Percentiles rank a stretch among this genome's conserved stretches.
Conservation (phyloP, 2,888 invertebrate species). For the Dynastes grantii region DNA sequence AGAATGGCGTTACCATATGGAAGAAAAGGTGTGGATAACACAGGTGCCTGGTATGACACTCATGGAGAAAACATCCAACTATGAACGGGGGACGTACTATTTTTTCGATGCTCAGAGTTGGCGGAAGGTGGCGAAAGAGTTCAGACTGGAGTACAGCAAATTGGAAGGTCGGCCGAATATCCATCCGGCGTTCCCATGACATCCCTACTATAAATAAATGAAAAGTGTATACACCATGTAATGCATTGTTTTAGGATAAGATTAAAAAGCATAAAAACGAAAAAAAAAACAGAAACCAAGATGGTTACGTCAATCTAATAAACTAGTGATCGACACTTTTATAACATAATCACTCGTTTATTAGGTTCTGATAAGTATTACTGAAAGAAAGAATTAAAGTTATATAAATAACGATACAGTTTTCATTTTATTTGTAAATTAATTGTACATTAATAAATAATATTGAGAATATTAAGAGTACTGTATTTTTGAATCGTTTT, state of each 20-base stretch:
- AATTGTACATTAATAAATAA: conserved; percentile 69
- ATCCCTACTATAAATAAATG: conserved; percentile 66
- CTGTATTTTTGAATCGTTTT: conserved; percentile 40
- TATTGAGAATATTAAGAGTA: conserved; percentile 48
- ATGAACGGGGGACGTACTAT: conserved; percentile 99
- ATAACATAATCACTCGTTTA: conserved; percentile 59
- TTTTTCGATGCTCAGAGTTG: conserved; percentile 99
- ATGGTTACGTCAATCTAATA: conserved; percentile 56
- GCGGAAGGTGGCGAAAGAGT: conserved; percentile 99
- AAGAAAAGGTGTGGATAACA: conserved; percentile 99
- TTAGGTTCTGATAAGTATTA: conserved; percentile 68
- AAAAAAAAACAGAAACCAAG: conserved; percentile 8
- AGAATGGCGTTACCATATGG: conserved; percentile 99
- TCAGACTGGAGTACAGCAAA: conserved; percentile 99
- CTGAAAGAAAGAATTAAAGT: conserved; percentile 65
- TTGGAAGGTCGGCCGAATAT: conserved; percentile 89
- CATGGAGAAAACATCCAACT: conserved; percentile 95
- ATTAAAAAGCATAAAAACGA: conserved; percentile 55
- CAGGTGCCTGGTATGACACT: conserved; percentile 96
- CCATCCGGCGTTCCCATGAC: conserved; percentile 62
- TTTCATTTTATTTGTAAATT: conserved; percentile 71
- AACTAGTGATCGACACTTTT: conserved; percentile 56
- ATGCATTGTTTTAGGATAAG: conserved; percentile 61
- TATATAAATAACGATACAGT: conserved; percentile 69
- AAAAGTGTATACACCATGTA: conserved; percentile 69